Evolutionary conservation across 2,113 vertebrate species (phyloP).

Genomic region (Sinocyclocheilus anophthalmus): DNA sequence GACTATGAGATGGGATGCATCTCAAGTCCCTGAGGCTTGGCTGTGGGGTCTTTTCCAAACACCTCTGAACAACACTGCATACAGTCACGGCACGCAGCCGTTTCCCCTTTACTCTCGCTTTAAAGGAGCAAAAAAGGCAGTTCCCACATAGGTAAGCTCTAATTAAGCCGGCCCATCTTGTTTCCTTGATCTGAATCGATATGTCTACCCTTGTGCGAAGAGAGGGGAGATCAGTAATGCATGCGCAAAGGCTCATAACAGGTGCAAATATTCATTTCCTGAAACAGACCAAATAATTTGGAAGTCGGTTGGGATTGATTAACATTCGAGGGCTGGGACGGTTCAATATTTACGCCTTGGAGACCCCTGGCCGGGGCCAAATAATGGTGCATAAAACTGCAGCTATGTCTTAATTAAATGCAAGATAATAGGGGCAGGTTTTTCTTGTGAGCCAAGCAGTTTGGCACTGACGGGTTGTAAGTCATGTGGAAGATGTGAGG

Average conservation of each 20-base stretch:
- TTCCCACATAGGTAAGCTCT: slow-evolving; percentile 70
- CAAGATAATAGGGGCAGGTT: slow-evolving; percentile 77
- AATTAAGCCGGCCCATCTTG: slow-evolving; percentile 75
- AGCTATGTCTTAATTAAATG: slow-evolving; percentile 86
- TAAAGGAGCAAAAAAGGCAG: slow-evolving; percentile 48
- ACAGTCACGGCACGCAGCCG: slow-evolving; percentile 21
- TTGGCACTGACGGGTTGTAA: slow-evolving; percentile 77
- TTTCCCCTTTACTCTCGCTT: slow-evolving; percentile 35
- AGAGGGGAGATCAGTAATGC: slow-evolving; percentile 61
- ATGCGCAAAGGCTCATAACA: slow-evolving; percentile 55
- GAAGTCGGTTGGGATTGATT: slow-evolving; percentile 82
- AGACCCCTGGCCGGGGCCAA: slow-evolving; percentile 76
- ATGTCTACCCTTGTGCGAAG: slow-evolving; percentile 61
- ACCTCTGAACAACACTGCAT: background rate
- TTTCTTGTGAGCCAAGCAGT: slow-evolving; percentile 72
- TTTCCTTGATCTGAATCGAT: slow-evolving; percentile 71
- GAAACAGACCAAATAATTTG: slow-evolving; percentile 81
- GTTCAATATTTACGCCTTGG: slow-evolving; percentile 84
- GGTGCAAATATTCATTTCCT: slow-evolving; percentile 79
- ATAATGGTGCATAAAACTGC: slow-evolving; percentile 80
- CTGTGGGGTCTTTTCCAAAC: slow-evolving; percentile 5
- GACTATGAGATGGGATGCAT: slow-evolving; percentile 12
- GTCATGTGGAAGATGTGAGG: slow-evolving; percentile 78
- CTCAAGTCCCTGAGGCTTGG: slow-evolving; percentile 1
- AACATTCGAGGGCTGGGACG: slow-evolving; percentile 74